Evolutionary conservation across 2,888 invertebrate species (phyloP).

Genomic region (Elegia similella): DNA sequence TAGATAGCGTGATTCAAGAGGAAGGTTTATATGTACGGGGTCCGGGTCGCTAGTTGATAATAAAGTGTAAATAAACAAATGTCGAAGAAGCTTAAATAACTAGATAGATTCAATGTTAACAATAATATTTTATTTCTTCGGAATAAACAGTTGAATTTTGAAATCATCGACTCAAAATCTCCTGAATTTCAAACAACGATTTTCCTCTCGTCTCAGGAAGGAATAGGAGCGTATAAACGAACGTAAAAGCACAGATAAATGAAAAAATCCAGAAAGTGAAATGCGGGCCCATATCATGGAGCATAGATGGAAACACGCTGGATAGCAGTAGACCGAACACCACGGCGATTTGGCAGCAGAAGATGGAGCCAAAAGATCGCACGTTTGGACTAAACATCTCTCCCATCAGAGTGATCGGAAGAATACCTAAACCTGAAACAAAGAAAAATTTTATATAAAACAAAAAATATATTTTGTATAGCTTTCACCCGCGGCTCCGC

Average conservation of each 20-base stretch:
- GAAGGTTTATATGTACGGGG: too few species aligned
- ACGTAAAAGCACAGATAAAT: constrained; percentile 16
- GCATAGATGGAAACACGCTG: neutral
- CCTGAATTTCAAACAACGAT: constrained; percentile 44
- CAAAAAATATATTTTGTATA: too few species aligned
- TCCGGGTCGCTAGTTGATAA: too few species aligned
- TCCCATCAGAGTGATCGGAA: constrained; percentile 26
- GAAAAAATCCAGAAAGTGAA: constrained; percentile 27
- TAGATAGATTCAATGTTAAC: too few species aligned
- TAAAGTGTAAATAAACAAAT: too few species aligned
- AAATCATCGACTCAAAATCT: constrained; percentile 32
- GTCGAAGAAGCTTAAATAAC: too few species aligned
- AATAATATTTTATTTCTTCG: too few species aligned
- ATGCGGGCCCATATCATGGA: constrained; percentile 19
- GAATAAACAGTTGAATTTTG: too few species aligned
- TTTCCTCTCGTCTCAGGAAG: constrained; percentile 50
- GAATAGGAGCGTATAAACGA: constrained; percentile 31
- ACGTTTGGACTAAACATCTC: constrained; percentile 31
- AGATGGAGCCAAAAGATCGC: constrained; percentile 25
- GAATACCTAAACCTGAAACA: constrained; percentile 31
- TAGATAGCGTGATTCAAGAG: too few species aligned
- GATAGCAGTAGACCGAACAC: neutral
- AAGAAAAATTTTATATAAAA: constrained; percentile 35
- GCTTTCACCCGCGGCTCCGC: too few species aligned
- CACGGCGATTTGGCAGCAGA: neutral